Conservation (phyloP, 2,113 vertebrate genomes). For the Nerophis lumbriciformis region DNA sequence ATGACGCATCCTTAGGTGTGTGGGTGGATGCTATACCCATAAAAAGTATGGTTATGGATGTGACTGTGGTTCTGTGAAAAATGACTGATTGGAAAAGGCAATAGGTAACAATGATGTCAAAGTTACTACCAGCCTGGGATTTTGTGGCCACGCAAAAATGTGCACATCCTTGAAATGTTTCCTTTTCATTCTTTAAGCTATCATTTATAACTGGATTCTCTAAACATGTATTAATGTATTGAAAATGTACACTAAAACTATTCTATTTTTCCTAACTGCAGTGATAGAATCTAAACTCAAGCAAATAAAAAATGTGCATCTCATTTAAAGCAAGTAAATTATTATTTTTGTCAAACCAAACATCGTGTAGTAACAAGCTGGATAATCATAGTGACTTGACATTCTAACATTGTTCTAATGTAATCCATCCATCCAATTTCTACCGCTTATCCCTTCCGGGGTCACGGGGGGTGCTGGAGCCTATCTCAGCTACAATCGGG, state of each 20-base stretch:
- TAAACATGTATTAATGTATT: no score
- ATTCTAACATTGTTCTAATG: background rate
- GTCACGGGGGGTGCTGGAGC: no score
- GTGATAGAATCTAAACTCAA: no score
- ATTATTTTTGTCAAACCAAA: background rate
- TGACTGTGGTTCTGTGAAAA: conserved; percentile 23
- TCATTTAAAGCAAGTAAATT: background rate
- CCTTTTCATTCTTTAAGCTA: conserved; percentile 12
- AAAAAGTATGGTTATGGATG: background rate
- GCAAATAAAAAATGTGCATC: no score
- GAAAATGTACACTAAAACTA: background rate
- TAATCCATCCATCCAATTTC: background rate
- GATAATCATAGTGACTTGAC: background rate
- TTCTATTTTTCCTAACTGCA: background rate
- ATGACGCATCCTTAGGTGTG: conserved; percentile 74
- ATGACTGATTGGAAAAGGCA: conserved; percentile 21
- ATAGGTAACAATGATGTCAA: conserved; percentile 4
- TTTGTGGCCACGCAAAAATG: conserved; percentile 9
- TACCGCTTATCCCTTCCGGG: no score
- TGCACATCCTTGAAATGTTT: conserved; percentile 28
- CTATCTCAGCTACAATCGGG: no score
- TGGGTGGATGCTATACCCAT: background rate
- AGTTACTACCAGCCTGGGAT: background rate
- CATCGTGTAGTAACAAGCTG: no score
- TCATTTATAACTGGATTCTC: background rate